phyloP scores from a whole-genome alignment of 2,113 vertebrate species.

The Chamaetylas fuelleborni region DNA sequence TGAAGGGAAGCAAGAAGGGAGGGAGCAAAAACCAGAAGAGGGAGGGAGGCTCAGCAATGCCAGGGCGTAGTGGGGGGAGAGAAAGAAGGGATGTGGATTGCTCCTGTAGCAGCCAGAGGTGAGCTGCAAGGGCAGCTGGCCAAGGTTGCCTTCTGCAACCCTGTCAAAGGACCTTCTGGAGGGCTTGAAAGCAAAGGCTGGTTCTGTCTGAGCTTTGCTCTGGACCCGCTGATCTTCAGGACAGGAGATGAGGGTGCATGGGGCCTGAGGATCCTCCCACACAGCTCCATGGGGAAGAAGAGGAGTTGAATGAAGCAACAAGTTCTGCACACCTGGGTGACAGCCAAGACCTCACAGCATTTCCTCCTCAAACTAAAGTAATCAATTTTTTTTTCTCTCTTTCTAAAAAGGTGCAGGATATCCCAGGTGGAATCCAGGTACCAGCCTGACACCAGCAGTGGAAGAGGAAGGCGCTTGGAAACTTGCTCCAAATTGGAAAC shows the following conservation, averaged over 20 bases:
- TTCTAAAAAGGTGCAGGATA: constrained; percentile 2
- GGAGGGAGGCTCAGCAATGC: constrained; percentile 58
- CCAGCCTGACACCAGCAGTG: not conserved
- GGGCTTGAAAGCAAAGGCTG: not conserved
- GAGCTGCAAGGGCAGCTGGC: constrained; percentile 51
- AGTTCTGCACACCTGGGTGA: not conserved
- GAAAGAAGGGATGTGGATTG: constrained; percentile 27
- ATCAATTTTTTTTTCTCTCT: not conserved
- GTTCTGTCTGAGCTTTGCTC: not conserved
- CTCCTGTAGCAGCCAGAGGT: constrained; percentile 40
- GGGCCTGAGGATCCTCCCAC: constrained; percentile 43
- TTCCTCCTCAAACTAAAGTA: not conserved
- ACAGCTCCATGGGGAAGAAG: not conserved
- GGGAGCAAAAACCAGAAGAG: constrained; percentile 60
- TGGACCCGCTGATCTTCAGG: not conserved
- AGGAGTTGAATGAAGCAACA: constrained; percentile 1
- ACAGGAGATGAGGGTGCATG: not conserved
- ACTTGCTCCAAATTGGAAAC: not conserved
- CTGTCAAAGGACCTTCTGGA: constrained; percentile 34
- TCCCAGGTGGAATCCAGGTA: constrained; percentile 13
- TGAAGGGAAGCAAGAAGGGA: constrained; percentile 66
- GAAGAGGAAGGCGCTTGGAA: not conserved
- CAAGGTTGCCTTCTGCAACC: constrained; percentile 14
- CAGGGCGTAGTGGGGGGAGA: constrained; percentile 43
- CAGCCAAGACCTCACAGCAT: constrained; percentile 13